Evolutionary conservation across 1,140 invertebrate genomes (phyloP).

Genomic region (Leptopilina clavipes): DNA sequence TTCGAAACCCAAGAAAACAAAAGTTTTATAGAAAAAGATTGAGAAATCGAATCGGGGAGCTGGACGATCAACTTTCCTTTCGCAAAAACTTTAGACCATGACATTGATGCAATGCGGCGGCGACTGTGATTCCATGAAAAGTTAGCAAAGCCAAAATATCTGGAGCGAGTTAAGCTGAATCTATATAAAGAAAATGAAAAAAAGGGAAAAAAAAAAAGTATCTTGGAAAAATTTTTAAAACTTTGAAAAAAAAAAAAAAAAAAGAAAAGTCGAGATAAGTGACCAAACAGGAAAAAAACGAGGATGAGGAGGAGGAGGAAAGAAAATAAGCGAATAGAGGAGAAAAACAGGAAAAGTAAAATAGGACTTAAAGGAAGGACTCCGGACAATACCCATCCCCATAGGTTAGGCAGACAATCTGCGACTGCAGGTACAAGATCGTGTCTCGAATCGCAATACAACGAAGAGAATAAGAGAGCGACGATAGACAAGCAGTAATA

Average conservation of each 20-base stretch:
- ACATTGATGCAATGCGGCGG: neutral
- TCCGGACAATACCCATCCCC: constrained; percentile 47
- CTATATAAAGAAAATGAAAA: neutral
- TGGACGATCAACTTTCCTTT: constrained; percentile 11
- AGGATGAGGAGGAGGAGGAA: too few species aligned
- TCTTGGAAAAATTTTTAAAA: too few species aligned
- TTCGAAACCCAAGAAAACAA: too few species aligned
- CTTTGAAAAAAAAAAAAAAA: too few species aligned
- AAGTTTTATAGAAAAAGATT: neutral
- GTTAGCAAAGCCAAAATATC: constrained; percentile 2
- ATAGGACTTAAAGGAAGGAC: constrained; percentile 38
- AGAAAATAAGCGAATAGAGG: neutral
- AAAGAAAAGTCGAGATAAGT: neutral
- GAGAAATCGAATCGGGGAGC: neutral
- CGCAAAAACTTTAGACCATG: neutral
- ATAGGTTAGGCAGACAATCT: constrained; percentile 52
- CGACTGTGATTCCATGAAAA: constrained; percentile 4
- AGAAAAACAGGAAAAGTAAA: neutral
- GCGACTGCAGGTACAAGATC: constrained; percentile 47
- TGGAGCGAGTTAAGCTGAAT: neutral
- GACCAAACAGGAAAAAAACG: neutral
- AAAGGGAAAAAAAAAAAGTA: neutral
- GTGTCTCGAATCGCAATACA: constrained; percentile 59
- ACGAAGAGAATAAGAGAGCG: constrained; percentile 41
- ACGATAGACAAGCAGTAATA: constrained; percentile 53